Evolutionary conservation across 1,140 invertebrate species (phyloP), one percentile per base, ranked within the genome.

Genomic region (Lepidurus packardi): DNA sequence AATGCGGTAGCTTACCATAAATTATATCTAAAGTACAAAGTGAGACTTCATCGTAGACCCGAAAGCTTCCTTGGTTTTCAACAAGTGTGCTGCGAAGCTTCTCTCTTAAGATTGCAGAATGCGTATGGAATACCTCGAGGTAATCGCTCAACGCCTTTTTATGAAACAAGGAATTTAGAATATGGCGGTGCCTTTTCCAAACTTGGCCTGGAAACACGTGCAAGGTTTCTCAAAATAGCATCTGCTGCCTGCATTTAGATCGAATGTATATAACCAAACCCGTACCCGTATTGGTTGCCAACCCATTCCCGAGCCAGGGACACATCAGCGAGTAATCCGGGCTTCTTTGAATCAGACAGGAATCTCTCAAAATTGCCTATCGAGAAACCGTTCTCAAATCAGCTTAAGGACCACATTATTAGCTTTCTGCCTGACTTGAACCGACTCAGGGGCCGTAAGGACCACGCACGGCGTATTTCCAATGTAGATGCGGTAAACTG

Each of bases 321-420:
- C 53, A 65, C 53, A 65, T 65, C 6, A 65, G 53, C 21, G 53
- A 65, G 53, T 65, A 65, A 9, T 65, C 53, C 21, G 53, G 53
- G 21, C 53, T 65, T 7, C 53, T 13, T 65, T 65, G 53, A 7
- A 65, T 65, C 53, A n/a, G 53, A 65, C 21, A n/a, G 7, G 53
- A 13, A 65, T 65, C 21, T 65, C 53, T n/a, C 53, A 65, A 65
- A 65, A 65, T 65, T 65, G 53, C 53, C 53, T 65, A 65, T 21
- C 53, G 53, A 65, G 21, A 65, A 13, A 13, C 53, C 53, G 8
- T 65, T 65, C 21, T 16, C 53, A 65, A 65, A n/a, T 65, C 10
- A 16, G 53, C 8, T 65, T 65, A 65, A 65, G 53, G 21, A 1
- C 53, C 16, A n/a, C 16, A 65, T 65, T 11, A 65, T 34, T 34